Conservation (phyloP, 2,113 vertebrate species). For the Lasiurus cinereus region DNA sequence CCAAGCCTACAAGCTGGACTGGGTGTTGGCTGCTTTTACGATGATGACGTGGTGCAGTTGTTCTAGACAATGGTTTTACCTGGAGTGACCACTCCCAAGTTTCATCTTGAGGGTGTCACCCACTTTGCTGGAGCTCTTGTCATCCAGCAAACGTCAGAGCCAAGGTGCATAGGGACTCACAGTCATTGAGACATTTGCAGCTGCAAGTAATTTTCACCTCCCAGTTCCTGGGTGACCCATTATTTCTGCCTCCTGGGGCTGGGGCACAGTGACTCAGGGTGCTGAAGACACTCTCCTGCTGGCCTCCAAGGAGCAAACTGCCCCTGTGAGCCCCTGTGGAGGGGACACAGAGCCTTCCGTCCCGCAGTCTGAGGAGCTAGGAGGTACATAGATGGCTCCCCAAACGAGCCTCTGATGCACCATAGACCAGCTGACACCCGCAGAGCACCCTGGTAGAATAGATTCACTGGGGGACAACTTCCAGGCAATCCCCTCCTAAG, state of each 20-base stretch:
- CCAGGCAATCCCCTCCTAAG: not conserved
- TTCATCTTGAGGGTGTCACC: not conserved
- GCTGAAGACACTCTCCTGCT: not conserved
- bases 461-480: not conserved
- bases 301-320: too few species aligned
- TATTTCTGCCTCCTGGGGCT: not conserved
- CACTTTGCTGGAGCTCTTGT: not conserved
- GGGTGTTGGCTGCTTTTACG: not conserved
- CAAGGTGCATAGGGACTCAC: not conserved
- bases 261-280: fast-evolving
- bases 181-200: not conserved
- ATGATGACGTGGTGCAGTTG: not conserved
- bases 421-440: fast-evolving
- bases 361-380: not conserved
- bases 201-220: not conserved
- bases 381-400: too few species aligned
- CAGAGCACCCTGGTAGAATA: not conserved
- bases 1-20: not conserved
- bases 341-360: not conserved
- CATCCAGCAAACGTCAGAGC: not conserved
- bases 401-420: not conserved
- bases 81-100: not conserved
- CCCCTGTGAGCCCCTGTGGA: fast-evolving
- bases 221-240: not conserved
- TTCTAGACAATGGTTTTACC: not conserved